Evolutionary conservation across 2,888 invertebrate species (phyloP).

Genomic region (Drosophila leonis): DNA sequence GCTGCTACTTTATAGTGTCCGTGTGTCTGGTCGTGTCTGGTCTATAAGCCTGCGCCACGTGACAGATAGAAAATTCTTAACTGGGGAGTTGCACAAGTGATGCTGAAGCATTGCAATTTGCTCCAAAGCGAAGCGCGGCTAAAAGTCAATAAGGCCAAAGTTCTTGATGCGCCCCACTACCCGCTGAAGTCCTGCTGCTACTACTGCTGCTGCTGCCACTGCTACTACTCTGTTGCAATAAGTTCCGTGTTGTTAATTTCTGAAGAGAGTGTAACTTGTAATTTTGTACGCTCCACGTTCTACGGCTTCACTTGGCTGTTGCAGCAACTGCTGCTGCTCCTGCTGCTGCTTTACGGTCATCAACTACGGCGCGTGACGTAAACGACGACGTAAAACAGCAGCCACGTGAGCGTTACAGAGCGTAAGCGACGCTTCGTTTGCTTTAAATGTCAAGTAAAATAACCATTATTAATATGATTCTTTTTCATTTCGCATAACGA

Average conservation of each 20-base stretch:
- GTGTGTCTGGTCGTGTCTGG: neutral
- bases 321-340: slow-evolving; percentile 21
- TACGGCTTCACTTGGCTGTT: slow-evolving; percentile 50
- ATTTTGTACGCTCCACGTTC: slow-evolving; percentile 61
- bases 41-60: slow-evolving; percentile 32
- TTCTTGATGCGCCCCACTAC: neutral
- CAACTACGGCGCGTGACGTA: slow-evolving; percentile 69
- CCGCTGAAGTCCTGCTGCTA: neutral
- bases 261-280: slow-evolving; percentile 78
- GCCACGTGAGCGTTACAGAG: slow-evolving; percentile 72
- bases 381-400: slow-evolving; percentile 70
- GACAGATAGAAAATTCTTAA: slow-evolving; percentile 35
- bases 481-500: slow-evolving; percentile 13
- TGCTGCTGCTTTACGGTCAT: slow-evolving; percentile 54
- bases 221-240: slow-evolving; percentile 63
- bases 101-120: slow-evolving; percentile 52
- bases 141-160: slow-evolving; percentile 69
- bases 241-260: slow-evolving; percentile 83
- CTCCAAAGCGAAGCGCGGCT: slow-evolving; percentile 36
- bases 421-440: slow-evolving; percentile 67
- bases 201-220: slow-evolving; percentile 14
- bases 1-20: slow-evolving; percentile 11
- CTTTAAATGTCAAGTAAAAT: slow-evolving; percentile 72
- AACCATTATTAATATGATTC: slow-evolving; percentile 49
- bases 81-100: slow-evolving; percentile 34